These are phyloP conservation scores for Acanthisitta chloris DNA, from an alignment of 2,113 vertebrate species.

Conservation along the genomic window DNA sequence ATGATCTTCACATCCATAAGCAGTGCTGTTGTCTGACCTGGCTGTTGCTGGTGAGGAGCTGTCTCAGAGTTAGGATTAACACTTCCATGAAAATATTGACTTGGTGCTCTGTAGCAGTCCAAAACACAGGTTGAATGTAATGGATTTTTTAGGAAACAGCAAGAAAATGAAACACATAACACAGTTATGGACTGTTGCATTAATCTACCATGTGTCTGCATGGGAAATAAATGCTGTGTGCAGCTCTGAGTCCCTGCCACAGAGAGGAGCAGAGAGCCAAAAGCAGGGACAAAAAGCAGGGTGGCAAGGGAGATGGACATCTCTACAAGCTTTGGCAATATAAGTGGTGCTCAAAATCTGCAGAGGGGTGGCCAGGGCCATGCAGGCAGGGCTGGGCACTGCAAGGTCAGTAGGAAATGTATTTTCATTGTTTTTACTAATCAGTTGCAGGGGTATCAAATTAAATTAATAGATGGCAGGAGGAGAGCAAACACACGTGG, in stretches of 20 bases:
- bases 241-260: background rate
- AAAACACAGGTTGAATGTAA: background rate
- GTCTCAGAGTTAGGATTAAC: background rate
- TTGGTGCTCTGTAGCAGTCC: background rate
- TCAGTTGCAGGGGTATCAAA: background rate
- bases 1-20: rapidly evolving
- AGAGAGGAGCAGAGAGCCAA: background rate
- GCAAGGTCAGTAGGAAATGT: background rate
- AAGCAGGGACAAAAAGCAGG: background rate
- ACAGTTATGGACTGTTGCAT: background rate
- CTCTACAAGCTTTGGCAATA: rapidly evolving
- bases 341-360: background rate
- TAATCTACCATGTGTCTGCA: background rate
- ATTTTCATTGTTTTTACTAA: background rate
- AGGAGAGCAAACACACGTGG: background rate
- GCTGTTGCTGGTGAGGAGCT: background rate
- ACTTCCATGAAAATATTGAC: background rate
- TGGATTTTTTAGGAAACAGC: background rate
- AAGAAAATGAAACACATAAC: background rate
- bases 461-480: slow-evolving; percentile 13
- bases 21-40: background rate
- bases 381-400: background rate
- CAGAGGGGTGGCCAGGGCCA: background rate
- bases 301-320: background rate
- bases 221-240: background rate